phyloP scores from a whole-genome alignment of 2,113 vertebrate genomes.

The Pelodiscus sinensis region DNA sequence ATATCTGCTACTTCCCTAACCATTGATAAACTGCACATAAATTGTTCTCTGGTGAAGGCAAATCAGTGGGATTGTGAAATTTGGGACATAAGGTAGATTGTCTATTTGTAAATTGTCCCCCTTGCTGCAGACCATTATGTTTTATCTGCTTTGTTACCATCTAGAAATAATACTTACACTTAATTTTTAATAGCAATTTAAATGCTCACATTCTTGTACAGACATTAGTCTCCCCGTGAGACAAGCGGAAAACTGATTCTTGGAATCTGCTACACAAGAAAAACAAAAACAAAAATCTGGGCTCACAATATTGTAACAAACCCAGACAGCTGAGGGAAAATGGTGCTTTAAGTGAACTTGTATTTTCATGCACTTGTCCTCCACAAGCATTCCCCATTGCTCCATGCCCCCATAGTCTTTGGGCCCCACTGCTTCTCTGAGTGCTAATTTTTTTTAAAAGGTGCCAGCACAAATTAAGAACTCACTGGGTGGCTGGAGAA shows the following conservation, averaged over 20 bases:
- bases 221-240: accelerated
- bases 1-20: neutral
- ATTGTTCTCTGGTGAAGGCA: neutral
- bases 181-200: neutral
- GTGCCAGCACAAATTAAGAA: too few species aligned
- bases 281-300: neutral
- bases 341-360: too few species aligned
- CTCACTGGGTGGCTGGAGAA: too few species aligned
- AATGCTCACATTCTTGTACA: neutral
- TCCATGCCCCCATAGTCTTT: too few species aligned
- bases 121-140: neutral
- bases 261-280: neutral
- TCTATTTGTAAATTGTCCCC: neutral
- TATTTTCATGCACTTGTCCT: too few species aligned
- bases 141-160: neutral
- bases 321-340: neutral
- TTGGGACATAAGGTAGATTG: neutral
- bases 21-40: neutral
- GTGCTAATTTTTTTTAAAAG: too few species aligned
- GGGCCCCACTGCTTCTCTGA: too few species aligned
- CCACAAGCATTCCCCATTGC: too few species aligned
- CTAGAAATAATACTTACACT: neutral
- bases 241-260: neutral
- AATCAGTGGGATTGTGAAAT: neutral
- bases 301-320: neutral